These are phyloP conservation scores for Alethe diademata DNA, from an alignment of 2,113 vertebrate genomes.

Conservation along the genomic window DNA sequence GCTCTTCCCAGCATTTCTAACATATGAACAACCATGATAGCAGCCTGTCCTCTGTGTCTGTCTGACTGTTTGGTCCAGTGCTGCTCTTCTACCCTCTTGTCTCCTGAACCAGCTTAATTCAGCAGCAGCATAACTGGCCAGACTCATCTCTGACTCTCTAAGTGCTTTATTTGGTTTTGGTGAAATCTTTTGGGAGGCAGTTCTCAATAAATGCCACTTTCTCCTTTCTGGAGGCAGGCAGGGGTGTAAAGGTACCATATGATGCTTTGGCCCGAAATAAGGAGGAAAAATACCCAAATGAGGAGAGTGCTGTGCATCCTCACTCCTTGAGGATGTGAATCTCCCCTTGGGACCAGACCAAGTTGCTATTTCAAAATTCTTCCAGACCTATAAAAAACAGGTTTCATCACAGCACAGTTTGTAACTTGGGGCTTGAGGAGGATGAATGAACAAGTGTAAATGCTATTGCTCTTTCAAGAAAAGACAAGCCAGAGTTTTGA, in stretches of 20 bases:
- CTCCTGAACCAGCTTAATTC: not conserved
- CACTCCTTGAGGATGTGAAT: not conserved
- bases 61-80: not conserved
- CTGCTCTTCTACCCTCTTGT: not conserved
- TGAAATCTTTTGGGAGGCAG: not conserved
- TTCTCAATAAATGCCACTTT: not conserved
- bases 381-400: not conserved
- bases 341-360: not conserved
- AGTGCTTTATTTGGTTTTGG: not conserved
- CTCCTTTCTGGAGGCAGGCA: not conserved
- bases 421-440: not conserved
- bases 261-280: not conserved
- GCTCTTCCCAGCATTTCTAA: not conserved
- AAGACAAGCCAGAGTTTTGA: not conserved
- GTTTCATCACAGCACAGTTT: fast-evolving
- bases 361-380: not conserved
- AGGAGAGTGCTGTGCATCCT: not conserved
- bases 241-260: not conserved
- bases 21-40: fast-evolving
- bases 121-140: not conserved
- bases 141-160: not conserved
- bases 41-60: not conserved
- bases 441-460: not conserved
- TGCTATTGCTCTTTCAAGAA: not conserved
- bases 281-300: too few species aligned